Percentiles rank a stretch among this genome's conserved stretches.
Evolutionary conservation across 2,888 invertebrate species (phyloP).

Genomic region (Iphiclides podalirius): DNA sequence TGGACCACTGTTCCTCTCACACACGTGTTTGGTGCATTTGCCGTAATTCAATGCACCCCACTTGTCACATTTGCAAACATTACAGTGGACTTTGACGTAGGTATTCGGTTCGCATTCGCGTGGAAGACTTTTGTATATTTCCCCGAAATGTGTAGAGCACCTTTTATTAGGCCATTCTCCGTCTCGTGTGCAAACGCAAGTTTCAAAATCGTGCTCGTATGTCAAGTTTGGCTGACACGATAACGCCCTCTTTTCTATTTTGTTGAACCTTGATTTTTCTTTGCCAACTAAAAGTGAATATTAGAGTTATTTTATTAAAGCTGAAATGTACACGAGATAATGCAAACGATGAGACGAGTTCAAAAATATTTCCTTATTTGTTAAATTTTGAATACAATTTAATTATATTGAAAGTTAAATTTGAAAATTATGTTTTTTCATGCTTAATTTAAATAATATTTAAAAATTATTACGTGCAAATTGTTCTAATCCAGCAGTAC

Average conservation of each 20-base stretch:
- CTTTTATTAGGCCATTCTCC: conserved; percentile 51
- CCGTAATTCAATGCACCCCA: conserved; percentile 42
- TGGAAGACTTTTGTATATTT: conserved; percentile 16
- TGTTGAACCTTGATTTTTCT: conserved; percentile 15
- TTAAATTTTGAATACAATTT: too few relatives aligned
- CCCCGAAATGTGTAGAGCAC: conserved; percentile 31
- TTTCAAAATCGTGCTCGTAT: conserved; percentile 39
- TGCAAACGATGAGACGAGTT: too few relatives aligned
- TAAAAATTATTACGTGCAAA: conserved; percentile 2
- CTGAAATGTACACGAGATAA: too few relatives aligned
- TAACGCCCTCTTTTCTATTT: neutral
- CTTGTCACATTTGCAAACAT: conserved; percentile 51
- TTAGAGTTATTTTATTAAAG: neutral
- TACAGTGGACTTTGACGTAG: conserved; percentile 50
- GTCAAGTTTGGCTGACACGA: conserved; percentile 43
- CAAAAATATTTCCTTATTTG: too few relatives aligned
- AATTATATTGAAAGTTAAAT: too few relatives aligned
- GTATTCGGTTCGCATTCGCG: conserved; percentile 43
- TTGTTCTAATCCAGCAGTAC: neutral
- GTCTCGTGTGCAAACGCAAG: conserved; percentile 48
- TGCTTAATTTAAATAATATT: too few relatives aligned
- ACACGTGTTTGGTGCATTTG: conserved; percentile 54
- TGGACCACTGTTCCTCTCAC: conserved; percentile 30
- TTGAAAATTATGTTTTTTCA: too few relatives aligned
- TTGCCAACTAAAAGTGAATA: conserved; percentile 24